Conservation (phyloP, 2,797 vertebrate species). For the Eleutherodactylus coqui region DNA sequence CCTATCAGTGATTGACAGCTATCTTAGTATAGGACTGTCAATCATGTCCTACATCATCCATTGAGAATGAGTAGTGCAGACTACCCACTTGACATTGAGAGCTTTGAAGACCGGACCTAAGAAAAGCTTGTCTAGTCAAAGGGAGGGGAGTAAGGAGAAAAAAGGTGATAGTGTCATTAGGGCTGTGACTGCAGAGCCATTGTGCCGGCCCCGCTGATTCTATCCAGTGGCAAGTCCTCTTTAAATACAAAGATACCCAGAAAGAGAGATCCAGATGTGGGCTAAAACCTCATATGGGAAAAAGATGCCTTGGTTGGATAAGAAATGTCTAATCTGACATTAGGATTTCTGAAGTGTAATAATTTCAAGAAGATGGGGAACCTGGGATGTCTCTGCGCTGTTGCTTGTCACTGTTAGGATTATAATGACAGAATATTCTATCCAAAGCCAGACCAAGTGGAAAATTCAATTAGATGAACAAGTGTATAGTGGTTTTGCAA, state of each 20-base stretch:
- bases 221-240: too few species aligned
- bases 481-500: conserved; percentile 63
- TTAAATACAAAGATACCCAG: background rate
- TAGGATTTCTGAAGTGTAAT: conserved; percentile 36
- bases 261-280: background rate
- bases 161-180: too few species aligned
- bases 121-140: too few species aligned
- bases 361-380: conserved; percentile 39
- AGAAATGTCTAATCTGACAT: conserved; percentile 50
- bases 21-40: too few species aligned
- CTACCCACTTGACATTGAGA: too few species aligned
- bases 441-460: conserved; percentile 61
- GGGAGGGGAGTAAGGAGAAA: too few species aligned
- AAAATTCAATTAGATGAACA: conserved; percentile 72
- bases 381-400: conserved; percentile 37
- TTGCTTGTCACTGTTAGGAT: conserved; percentile 59
- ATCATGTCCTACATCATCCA: too few species aligned
- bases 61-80: too few species aligned
- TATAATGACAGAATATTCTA: conserved; percentile 69
- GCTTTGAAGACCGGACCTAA: too few species aligned
- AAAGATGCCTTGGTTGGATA: conserved; percentile 33
- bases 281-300: background rate
- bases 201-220: too few species aligned
- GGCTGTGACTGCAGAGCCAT: too few species aligned
- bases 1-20: too few species aligned